Base-by-base conservation (phyloP, 2,113 vertebrate genomes). In the Bos indicus region DNA sequence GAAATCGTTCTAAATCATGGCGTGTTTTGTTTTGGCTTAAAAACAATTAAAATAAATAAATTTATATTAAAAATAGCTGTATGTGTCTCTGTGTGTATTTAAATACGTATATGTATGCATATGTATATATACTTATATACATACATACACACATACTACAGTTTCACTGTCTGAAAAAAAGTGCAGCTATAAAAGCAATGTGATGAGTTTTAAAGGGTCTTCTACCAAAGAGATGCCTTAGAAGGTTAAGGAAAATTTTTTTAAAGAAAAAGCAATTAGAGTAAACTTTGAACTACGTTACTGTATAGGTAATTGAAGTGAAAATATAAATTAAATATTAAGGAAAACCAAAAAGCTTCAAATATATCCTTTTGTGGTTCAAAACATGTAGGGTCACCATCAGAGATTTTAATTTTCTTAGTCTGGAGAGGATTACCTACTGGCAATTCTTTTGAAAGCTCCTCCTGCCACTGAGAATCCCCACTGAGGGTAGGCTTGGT, bases 301-400 rank as follows among this genome's bases (percentile, higher is more conserved):
- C 52, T 30, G 84, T 23, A 59, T 87, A 96, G 64, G 7, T 62
- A 2, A 91, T 77, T 82, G 43, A 89, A 92, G 51, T 90, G 16
- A 93, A 89, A 93, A 83, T 83, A 77, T 74, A 88, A 43, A 40
- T 85, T 84, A 82, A 91, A 92, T 83, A 54, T 74, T 74, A 60
- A 82, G 54, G 48, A 84, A 67, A 90, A 33, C 77, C 23, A 56
- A 88, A 91, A 56, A 1, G 1, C 67, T 86, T 85, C 28, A 17
- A 19, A 48, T 81, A 40, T 6, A 14, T 23, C 12, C 88, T 87
- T 91, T 62, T 52, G 19, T 97, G 62, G 46, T 88, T 92, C 33
- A 60, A 64, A 80, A 88, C 84, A 40, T 52, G 8, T 33, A 67
- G 57, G 23, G 23, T 46, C 46, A 43, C 54, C n/a, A 0, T 33